Conservation (phyloP, 1,140 invertebrate species). For the Ptiloglossa arizonensis region DNA sequence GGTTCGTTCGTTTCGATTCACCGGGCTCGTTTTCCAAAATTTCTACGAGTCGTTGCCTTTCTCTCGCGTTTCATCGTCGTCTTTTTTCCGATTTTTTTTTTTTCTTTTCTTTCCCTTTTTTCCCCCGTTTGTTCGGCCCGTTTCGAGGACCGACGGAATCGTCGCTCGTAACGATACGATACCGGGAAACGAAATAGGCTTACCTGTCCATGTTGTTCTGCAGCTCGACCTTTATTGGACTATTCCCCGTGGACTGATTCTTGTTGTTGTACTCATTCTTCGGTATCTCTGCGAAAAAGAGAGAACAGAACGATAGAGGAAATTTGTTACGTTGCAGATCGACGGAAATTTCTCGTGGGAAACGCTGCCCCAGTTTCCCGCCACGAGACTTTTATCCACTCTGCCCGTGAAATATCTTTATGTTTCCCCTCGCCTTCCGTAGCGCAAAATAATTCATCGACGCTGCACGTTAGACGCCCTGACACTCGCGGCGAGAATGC, state of each 20-base stretch:
- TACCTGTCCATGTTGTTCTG: conserved; percentile 88
- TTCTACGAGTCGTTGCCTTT: background rate
- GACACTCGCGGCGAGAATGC: background rate
- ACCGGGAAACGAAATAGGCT: conserved; percentile 55
- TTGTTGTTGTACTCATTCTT: conserved; percentile 95
- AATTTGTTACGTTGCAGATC: conserved; percentile 55
- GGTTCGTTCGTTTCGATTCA: conserved; percentile 45
- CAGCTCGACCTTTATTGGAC: conserved; percentile 87
- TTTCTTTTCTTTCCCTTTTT: too few species aligned
- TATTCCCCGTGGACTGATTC: conserved; percentile 91
- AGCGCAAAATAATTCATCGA: conserved; percentile 23
- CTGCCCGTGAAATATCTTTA: conserved; percentile 17
- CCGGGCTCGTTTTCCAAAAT: conserved; percentile 6
- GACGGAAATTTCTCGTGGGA: conserved; percentile 61
- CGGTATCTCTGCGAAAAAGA: conserved; percentile 87
- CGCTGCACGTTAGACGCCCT: background rate
- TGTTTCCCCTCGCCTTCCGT: background rate
- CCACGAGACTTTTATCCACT: conserved; percentile 3
- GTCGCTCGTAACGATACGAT: background rate
- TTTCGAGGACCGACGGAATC: background rate
- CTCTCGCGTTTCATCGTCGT: background rate
- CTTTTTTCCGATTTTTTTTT: background rate
- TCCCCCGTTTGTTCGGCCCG: background rate
- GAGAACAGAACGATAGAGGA: conserved; percentile 66
- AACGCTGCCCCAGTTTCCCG: conserved; percentile 32